Base-by-base conservation (phyloP, 2,113 vertebrate genomes). In the Athene noctua region DNA sequence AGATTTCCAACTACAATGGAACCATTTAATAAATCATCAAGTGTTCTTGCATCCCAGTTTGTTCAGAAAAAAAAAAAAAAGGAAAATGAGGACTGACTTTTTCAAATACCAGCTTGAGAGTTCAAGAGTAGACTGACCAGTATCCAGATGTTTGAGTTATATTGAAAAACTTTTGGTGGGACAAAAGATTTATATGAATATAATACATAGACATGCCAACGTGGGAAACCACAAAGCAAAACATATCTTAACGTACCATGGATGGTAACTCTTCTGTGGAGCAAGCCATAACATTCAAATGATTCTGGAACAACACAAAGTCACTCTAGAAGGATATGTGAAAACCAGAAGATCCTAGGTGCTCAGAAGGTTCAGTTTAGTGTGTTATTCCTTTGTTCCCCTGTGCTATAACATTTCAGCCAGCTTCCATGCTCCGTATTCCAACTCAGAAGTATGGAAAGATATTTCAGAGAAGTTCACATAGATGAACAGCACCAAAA, bases 21-120 rank as follows among this genome's bases (percentile, higher is more conserved):
- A 68, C 10, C 57, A 44, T 91, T 94, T 92, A 92, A 95, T 94
- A 97, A 94, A 95, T 96, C 91, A 75, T 97, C 65, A 92, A 89
- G 46, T 9, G 34, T 63, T 96, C 88, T 94, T 94, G 70, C 44
- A 79, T 87, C 86, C 65, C 40, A 74, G 68, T 47, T 80, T 89
- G 20, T 81, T 96, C 80, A 67, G 65, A 0, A 22, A 71, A 87
- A 90, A 62, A 54, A 54, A 44, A 46, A 91, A 47, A 44, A 7
- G 27, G 32, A 62, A 88, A 96, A 96, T 16, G 38, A 68, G 44
- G 73, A 91, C 38, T 83, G 82, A 58, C 40, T 86, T 92, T 90
- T 92, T 77, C 10, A 72, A 90, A 94, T 61, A 78, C 29, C 21
- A 89, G 8, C 93, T 63, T 87, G 65, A 57, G 65, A 87, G 22